Evolutionary conservation across 2,888 invertebrate genomes (phyloP), one percentile per base, ranked within the genome.

Genomic region (Spatulosminthurus flaviceps): DNA sequence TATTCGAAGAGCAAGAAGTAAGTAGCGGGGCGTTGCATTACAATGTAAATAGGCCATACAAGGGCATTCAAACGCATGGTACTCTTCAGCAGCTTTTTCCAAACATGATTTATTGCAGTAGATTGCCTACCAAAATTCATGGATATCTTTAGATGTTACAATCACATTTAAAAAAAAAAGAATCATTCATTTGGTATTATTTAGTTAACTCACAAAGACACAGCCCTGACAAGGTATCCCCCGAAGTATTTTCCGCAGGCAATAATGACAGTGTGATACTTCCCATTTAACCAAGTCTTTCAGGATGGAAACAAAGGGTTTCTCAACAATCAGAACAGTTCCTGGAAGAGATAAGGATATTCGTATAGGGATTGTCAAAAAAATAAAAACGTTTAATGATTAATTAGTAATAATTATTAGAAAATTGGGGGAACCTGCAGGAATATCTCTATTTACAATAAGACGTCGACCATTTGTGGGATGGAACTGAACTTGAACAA

Each of bases 31-130:
- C 16, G 83, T 83, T 19, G 79, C 60, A n/a, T 79, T 82, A 24
- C 71, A 76, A 64, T 82, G 81, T n/a, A 85, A 51, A n/a, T 82
- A 81, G 1, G 81, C 71, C 21, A 83, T 67, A 76, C 80, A 81
- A 0, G 80, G 79, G 60, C 85, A 85, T 74, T 85, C 85, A 64
- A 80, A 81, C 9, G 73, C 69, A 76, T 85, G 85, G 60, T 81
- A 84, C 26, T 80, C 79, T 26, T 61, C 61, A 22, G 13, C 79
- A 9, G 84, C 83, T 61, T 70, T 75, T 21, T 80, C 77, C 19
- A 60, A 42, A 61, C 85, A 85, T 13, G 67, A 69, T 1, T 75
- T 74, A 29, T 78, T 13, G 69, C 85, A 85, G 77, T 83, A 84
- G 7, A 82, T 77, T 64, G 80, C 82, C 84, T 84, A 51, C 5